These are phyloP conservation scores for Peromyscus melanophrys DNA, from an alignment of 2,797 vertebrate species.

Conservation along the genomic window DNA sequence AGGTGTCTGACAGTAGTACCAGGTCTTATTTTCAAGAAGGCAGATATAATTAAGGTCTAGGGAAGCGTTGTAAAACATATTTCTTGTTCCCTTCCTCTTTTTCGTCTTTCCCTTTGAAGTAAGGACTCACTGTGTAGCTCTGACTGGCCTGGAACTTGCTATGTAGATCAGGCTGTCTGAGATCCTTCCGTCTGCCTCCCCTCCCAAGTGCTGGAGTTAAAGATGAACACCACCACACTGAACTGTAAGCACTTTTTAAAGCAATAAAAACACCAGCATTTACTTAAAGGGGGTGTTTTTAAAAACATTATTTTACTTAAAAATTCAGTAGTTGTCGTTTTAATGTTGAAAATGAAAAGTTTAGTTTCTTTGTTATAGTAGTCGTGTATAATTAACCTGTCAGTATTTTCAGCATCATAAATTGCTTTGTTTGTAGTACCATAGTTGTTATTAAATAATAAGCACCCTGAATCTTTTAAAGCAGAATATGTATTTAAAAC, in stretches of 20 bases:
- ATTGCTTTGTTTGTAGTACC: background rate
- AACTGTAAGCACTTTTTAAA: background rate
- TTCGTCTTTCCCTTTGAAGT: background rate
- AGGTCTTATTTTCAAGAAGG: conserved; percentile 10
- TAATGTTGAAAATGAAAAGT: conserved; percentile 34
- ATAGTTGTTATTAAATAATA: background rate
- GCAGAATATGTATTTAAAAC: background rate
- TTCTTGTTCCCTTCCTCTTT: background rate
- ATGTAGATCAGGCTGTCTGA: background rate
- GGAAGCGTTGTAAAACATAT: background rate
- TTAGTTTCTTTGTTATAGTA: conserved; percentile 21
- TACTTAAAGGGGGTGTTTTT: conserved; percentile 36
- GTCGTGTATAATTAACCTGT: background rate
- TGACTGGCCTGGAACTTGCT: background rate
- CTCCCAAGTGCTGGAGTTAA: background rate
- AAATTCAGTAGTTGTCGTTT: background rate
- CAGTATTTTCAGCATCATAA: conserved; percentile 26
- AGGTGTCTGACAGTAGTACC: background rate
- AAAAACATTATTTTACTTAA: background rate
- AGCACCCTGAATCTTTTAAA: conserved; percentile 52
- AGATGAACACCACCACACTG: background rate
- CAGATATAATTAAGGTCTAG: background rate
- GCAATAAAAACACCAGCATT: background rate
- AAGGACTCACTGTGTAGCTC: background rate
- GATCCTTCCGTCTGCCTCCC: background rate